These are phyloP conservation scores for Halyomorpha halys DNA, from an alignment of 1,140 invertebrate genomes.

Conservation along the genomic window DNA sequence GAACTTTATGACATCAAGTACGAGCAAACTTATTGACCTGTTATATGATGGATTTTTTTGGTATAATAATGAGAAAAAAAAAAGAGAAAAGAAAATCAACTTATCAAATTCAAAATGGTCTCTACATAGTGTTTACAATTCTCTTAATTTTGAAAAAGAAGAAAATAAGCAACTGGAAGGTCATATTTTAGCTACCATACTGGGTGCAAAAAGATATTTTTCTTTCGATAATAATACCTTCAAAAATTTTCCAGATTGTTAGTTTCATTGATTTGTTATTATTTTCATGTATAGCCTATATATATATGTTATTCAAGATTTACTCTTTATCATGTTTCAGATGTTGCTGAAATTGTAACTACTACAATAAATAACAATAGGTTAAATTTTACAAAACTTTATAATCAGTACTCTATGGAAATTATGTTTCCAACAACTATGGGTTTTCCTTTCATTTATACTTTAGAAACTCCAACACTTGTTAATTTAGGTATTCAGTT, in stretches of 20 bases:
- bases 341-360: slow-evolving; percentile 33
- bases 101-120: slow-evolving; percentile 33
- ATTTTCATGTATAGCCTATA: neutral
- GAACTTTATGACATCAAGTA: slow-evolving; percentile 25
- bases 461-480: slow-evolving; percentile 43
- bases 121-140: slow-evolving; percentile 43
- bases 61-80: neutral
- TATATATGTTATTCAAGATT: neutral
- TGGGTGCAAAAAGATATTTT: slow-evolving; percentile 39
- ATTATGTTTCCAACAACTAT: slow-evolving; percentile 52
- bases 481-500: slow-evolving; percentile 20
- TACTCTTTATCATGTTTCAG: slow-evolving; percentile 30
- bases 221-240: slow-evolving; percentile 47
- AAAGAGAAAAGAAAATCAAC: neutral
- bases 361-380: slow-evolving; percentile 38
- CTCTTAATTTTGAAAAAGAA: slow-evolving; percentile 45
- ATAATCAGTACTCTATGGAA: slow-evolving; percentile 41
- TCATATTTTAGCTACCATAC: slow-evolving; percentile 37
- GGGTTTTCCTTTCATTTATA: slow-evolving; percentile 54
- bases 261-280: slow-evolving; percentile 29
- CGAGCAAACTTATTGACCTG: slow-evolving; percentile 22
- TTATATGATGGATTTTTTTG: slow-evolving; percentile 18
- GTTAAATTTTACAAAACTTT: slow-evolving; percentile 45
- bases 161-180: slow-evolving; percentile 46
- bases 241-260: slow-evolving; percentile 37